A percentile compares a stretch with the other conserved stretches of the same genome.
phyloP scores from a whole-genome alignment of 2,888 invertebrate species.

The Lithosia quadra region DNA sequence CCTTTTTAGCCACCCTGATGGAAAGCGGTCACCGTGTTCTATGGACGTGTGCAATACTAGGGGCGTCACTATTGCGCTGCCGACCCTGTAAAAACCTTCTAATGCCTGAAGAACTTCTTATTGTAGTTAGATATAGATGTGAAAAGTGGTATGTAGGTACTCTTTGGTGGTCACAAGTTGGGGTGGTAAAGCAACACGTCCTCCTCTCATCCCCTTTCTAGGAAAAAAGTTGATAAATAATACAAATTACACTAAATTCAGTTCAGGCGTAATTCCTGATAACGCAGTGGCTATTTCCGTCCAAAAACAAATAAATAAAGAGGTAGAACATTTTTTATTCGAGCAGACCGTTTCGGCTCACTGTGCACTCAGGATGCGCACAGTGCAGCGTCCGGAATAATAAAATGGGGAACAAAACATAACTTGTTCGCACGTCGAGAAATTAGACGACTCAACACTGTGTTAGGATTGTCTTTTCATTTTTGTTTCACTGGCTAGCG shows the following conservation, averaged over 20 bases:
- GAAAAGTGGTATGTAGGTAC: too few relatives aligned
- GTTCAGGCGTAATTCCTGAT: neutral
- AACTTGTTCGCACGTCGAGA: slow-evolving; percentile 18
- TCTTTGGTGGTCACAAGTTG: too few relatives aligned
- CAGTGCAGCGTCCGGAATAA: slow-evolving; percentile 61
- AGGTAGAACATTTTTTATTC: slow-evolving; percentile 39
- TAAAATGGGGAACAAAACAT: slow-evolving; percentile 55
- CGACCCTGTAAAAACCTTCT: too few relatives aligned
- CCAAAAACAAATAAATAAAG: slow-evolving; percentile 28
- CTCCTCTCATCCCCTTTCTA: too few relatives aligned
- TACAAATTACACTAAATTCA: neutral
- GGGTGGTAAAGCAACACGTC: too few relatives aligned
- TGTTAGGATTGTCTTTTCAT: slow-evolving; percentile 19
- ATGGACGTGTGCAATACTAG: too few relatives aligned
- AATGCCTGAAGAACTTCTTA: too few relatives aligned
- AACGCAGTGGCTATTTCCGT: slow-evolving; percentile 24
- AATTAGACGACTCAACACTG: slow-evolving; percentile 27
- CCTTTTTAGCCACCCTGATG: too few relatives aligned
- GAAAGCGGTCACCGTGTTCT: too few relatives aligned
- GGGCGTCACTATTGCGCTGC: too few relatives aligned
- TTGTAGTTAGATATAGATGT: too few relatives aligned
- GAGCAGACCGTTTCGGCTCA: slow-evolving; percentile 47
- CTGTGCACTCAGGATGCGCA: slow-evolving; percentile 60
- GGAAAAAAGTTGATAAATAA: neutral
- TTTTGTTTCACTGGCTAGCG: neutral